Base-by-base conservation (phyloP, 2,888 invertebrate species). In the Sphinx pinastri region DNA sequence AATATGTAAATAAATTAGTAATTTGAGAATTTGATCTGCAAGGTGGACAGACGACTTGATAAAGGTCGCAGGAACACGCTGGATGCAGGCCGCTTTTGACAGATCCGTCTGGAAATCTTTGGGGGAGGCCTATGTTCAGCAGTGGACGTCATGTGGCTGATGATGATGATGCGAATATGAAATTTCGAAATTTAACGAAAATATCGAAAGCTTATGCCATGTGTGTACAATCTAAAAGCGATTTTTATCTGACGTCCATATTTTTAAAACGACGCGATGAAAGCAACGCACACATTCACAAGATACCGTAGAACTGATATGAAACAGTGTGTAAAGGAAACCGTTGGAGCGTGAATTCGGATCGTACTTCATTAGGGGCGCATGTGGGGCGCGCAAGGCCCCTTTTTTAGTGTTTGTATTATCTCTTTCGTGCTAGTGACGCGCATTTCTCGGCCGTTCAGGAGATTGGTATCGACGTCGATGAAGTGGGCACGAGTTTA, bases 361-460 rank as follows among this genome's bases (percentile, higher is more conserved):
- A 82, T 82, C 81, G 79, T 78, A 83, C 86, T 83, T 88, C 85
- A 88, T 88, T 88, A 88, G 72, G 71, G 75, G 73, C 73, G 75
- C 74, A 75, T 76, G 75, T 77, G 70, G 72, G 45, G 68, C 70
- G 69, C 63, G 73, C 55, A 10, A 68, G 72, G 72, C 73, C 71
- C 71, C 70, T 73, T 71, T 79, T 72, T 73, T 70, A 70, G 59
- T 71, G 67, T 68, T 70, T 69, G 69, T 60, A 69, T 71, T 60
- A 71, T 71, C 68, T 71, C 49, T 58, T 25, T 47, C 45, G 13
- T 4, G 14, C 6, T 71, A 71, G 71, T 71, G 68, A 19, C 52
- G 71, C n/a, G 68, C 38, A 38, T 14, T 14, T 10, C n/a, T n/a
- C 12, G 10, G 0, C 10, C 16, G 10, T 63, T 16, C 10, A 25